A percentile compares a stretch with the other conserved stretches of the same genome.
Conservation (phyloP, 2,888 invertebrate species). For the Orchestes rusci region DNA sequence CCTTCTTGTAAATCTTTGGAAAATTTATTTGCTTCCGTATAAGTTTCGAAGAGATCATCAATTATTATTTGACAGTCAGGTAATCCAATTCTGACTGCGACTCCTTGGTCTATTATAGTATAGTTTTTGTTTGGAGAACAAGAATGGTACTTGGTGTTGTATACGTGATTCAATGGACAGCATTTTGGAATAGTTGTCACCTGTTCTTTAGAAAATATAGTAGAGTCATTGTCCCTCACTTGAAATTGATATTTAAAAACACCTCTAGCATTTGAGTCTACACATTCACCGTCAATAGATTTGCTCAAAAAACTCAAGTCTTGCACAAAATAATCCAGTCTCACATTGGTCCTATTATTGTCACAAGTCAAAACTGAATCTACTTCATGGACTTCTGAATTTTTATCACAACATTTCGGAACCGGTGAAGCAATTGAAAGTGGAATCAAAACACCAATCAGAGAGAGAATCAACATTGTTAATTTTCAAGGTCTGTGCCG, state of each 20-base stretch:
- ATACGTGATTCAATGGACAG: constrained; percentile 32
- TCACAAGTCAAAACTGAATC: constrained; percentile 3
- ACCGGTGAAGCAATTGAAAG: no score
- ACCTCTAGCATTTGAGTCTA: constrained; percentile 7
- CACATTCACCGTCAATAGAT: constrained; percentile 18
- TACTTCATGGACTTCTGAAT: constrained; percentile 5
- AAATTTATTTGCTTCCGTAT: constrained; percentile 4
- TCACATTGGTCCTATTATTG: no score
- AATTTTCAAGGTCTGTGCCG: no score
- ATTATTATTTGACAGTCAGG: constrained; percentile 31
- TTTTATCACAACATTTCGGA: constrained; percentile 14
- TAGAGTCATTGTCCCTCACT: constrained; percentile 3
- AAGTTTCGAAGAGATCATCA: constrained; percentile 20
- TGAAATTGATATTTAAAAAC: constrained; percentile 16
- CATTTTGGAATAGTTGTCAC: constrained; percentile 33
- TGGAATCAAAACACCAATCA: no score
- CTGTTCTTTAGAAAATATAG: constrained; percentile 7
- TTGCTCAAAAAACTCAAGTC: constrained; percentile 20
- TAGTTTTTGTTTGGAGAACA: constrained; percentile 23
- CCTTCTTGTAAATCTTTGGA: constrained; percentile 4
- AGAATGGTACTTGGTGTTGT: constrained; percentile 28
- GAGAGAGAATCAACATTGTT: no score
- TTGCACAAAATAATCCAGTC: no score
- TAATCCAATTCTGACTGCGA: constrained; percentile 31
- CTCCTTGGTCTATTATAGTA: constrained; percentile 16